Evolutionary conservation across 2,797 vertebrate species (phyloP), one percentile per base, ranked within the genome.

Genomic region (Eutrigla gurnardus): DNA sequence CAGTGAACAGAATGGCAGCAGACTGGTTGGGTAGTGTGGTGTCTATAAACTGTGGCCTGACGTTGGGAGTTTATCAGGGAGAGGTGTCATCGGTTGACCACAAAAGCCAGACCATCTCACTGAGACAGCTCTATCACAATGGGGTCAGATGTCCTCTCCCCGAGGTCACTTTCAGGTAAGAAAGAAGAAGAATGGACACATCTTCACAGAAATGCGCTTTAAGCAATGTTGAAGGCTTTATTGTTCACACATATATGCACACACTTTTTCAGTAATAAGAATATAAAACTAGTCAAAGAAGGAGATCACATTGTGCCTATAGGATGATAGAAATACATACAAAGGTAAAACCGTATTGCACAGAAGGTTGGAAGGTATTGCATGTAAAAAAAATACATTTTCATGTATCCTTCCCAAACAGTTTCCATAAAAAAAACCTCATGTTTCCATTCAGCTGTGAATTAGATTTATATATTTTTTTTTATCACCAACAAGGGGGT

Each of bases 81-180:
- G 90, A 96, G 57, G 97, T 97, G 47, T 97, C 95, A 1, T 96
- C 96, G 3, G 96, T 99, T 77, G 96, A 98, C 58, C 96, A 96
- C 63, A 72, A 93, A 89, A 96, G 96, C 91, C 97, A 98, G 92
- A 98, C 97, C 75, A 97, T 98, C 79, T 97, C 97, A 46, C 95
- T 98, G 40, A 96, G 89, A 0, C 95, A 96, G 60, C 96, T 97
- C 12, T 98, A 96, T 87, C 96, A 97, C 87, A 98, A 97, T 80
- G 97, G 97, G 14, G 89, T 97, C 74, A 97, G 95, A 78, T 97
- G 97, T 90, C 94, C 97, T 6, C 96, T 98, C 81, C 96, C 96
- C 14, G 97, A 98, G 84, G 97, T 98, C 91, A 97, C 96, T 11
- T 97, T 98, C 94, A 96, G 97, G 97, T 98, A 80, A 91, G 91